Percentiles rank a stretch among this genome's conserved stretches.
Evolutionary conservation across 37 sponge, comb jelly and placozoan genomes (phyloP).

Genomic region (Aphrocallistes beatrix): DNA sequence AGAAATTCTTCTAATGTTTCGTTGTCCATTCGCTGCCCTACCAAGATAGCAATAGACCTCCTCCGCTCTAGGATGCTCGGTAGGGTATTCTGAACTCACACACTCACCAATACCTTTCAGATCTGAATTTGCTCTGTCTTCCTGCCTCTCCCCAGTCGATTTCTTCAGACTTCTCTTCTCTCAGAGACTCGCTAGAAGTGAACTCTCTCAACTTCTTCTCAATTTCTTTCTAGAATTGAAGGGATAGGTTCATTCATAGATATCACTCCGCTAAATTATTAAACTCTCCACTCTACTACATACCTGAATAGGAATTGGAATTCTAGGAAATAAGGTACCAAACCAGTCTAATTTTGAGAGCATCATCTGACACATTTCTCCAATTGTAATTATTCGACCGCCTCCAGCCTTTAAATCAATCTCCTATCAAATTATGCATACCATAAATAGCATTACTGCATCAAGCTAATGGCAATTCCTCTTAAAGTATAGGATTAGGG

Average conservation of each 20-base stretch:
- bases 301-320: constrained; percentile 57
- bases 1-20: no score
- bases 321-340: constrained; percentile 89
- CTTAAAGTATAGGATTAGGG: no score
- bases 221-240: constrained; percentile 26
- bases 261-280: background rate
- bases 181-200: background rate
- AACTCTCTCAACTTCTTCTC: constrained; percentile 34
- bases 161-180: background rate
- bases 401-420: constrained; percentile 93
- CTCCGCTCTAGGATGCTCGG: no score
- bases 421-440: constrained; percentile 38
- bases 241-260: background rate
- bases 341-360: constrained; percentile 94
- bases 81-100: no score
- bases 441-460: background rate
- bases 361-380: constrained; percentile 81
- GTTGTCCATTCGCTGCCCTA: no score
- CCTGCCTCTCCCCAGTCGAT: constrained; percentile 38
- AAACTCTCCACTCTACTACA: background rate
- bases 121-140: background rate
- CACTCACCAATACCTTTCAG: constrained; percentile 18
- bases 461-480: no score
- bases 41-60: no score
- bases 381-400: constrained; percentile 67